Percentiles rank a stretch among this genome's conserved stretches.
Conservation (phyloP, 1,140 invertebrate genomes). For the Cepaea nemoralis region DNA sequence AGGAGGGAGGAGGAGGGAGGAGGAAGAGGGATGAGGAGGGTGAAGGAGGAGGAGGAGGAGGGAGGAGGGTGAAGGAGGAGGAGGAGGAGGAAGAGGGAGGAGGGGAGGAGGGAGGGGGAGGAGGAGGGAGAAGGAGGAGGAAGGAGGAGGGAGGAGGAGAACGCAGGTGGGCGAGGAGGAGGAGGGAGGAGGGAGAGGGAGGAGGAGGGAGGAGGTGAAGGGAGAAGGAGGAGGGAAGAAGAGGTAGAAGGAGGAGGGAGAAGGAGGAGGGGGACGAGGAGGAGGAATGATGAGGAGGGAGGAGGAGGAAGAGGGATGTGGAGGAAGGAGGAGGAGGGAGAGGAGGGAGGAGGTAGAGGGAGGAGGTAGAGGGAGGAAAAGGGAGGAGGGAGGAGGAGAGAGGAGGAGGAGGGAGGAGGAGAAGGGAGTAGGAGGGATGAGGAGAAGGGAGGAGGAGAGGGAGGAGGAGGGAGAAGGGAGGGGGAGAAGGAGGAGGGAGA, state of each 20-base stretch:
- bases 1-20: background rate
- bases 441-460: background rate
- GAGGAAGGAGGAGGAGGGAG: too few relatives aligned
- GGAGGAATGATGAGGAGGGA: too few relatives aligned
- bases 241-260: too few relatives aligned
- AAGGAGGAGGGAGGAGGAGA: background rate
- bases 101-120: background rate
- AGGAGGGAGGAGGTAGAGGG: background rate
- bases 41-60: too few relatives aligned
- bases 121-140: background rate
- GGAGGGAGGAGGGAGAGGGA: slow-evolving; percentile 29
- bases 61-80: too few relatives aligned
- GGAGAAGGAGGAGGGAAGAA: background rate
- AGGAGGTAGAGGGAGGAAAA: background rate
- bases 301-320: too few relatives aligned
- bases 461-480: background rate
- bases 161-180: too few relatives aligned
- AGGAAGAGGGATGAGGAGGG: too few relatives aligned
- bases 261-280: too few relatives aligned
- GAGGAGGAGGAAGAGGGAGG: slow-evolving; percentile 13
- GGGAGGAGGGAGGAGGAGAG: background rate
- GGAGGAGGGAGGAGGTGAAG: background rate
- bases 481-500: background rate
- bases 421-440: too few relatives aligned
- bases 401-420: too few relatives aligned